phyloP scores from a whole-genome alignment of 2,797 vertebrate genomes.

The Peromyscus nudipes region DNA sequence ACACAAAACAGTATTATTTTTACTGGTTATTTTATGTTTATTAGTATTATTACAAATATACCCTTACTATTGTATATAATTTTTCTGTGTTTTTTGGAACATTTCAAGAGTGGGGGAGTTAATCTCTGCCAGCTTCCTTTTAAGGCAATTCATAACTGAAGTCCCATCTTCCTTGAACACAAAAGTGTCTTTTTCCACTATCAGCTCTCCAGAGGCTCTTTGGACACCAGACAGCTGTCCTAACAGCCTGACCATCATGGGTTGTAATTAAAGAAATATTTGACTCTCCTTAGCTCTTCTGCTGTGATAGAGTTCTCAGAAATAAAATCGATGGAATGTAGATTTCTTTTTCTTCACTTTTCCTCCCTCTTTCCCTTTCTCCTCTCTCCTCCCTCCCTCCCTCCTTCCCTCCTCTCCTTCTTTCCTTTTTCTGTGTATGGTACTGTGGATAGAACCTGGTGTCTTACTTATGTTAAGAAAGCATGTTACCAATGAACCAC shows the following conservation, averaged over 20 bases:
- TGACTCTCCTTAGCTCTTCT: conserved; percentile 38
- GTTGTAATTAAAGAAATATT: conserved; percentile 40
- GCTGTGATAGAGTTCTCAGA: conserved; percentile 18
- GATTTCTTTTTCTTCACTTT: neutral
- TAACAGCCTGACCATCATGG: neutral
- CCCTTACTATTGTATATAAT: conserved; percentile 12
- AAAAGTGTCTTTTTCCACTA: neutral
- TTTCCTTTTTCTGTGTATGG: neutral
- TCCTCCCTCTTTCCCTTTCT: neutral
- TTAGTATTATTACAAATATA: conserved; percentile 10
- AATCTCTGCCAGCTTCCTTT: neutral
- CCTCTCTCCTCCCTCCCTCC: fast-evolving
- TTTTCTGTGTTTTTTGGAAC: conserved; percentile 37
- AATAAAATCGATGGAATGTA: conserved; percentile 41
- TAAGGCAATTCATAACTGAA: conserved; percentile 31
- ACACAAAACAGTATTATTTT: conserved; percentile 6
- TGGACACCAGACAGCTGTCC: conserved; percentile 60
- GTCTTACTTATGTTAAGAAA: no score
- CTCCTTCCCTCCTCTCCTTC: neutral
- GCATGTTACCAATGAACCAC: neutral
- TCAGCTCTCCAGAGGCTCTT: neutral
- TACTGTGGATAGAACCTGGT: neutral
- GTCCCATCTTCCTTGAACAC: conserved; percentile 4
- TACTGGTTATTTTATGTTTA: neutral
- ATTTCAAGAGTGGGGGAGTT: conserved; percentile 27